Evolutionary conservation across 2,888 invertebrate species (phyloP), one percentile per base, ranked within the genome.

Genomic region (Eilema depressum): DNA sequence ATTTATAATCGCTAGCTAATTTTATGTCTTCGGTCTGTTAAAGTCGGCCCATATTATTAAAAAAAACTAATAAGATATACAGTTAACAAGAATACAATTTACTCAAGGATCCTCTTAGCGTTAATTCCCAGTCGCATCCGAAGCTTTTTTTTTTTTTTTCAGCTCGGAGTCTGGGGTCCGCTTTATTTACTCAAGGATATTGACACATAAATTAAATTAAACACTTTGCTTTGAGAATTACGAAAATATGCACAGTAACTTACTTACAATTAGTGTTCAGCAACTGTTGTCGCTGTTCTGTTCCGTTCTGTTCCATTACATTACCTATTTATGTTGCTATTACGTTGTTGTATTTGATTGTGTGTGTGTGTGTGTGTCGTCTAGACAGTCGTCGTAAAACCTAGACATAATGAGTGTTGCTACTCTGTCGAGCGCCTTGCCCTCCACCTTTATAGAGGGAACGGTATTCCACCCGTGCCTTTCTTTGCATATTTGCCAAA

Each of bases 321-420:
- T 33, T 30, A 63, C 57, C 41, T 4, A 60, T 78, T 67, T 70
- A 60, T 60, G 61, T 63, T 63, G 25, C 64, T 75, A 74, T 73
- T 73, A 82, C 75, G 66, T 60, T 73, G 69, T 72, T 69, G 66
- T 66, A 63, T 71, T 75, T 67, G 71, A 67, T 72, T 76, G 63
- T 66, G 69, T 33, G 70, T 60, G 64, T 41, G 71, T 76, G 63
- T 66, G 69, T 33, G 70, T 60, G 64, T 41, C 63, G 81, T 81
- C 81, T 81, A 81, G 81, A 81, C 81, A 41, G 74, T 66, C 60
- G 68, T 73, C 83, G 81, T 82, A 80, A 81, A 80, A 68, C 69
- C 73, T 81, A 82, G 75, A 80, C 78, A 28, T 73, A 71, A 76
- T 62, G 65, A 66, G 62, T 20, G 33, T 41, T 20, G 56, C 64